Base-by-base conservation (phyloP, 2,113 vertebrate species). In the Camelus dromedarius region DNA sequence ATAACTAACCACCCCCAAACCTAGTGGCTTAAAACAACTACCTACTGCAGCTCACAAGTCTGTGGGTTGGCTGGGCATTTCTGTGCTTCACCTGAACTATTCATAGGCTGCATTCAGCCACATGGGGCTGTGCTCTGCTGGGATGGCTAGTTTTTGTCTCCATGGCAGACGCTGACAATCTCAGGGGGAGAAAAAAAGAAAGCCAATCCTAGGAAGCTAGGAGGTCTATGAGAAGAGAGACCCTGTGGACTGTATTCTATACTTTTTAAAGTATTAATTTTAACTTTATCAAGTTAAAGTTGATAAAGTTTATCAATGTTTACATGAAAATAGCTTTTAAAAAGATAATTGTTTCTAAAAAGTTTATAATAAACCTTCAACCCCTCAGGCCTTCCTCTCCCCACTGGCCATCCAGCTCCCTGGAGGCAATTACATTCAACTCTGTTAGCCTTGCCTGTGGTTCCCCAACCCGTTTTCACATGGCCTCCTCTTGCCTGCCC, bases 221-320 rank as follows among this genome's bases (percentile, higher is more conserved):
- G 12, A 26, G 1, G 20, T 20, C 1, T 0, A 30, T 30, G n/a
- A 79, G 14, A 77, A 22, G 19, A 75, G 18, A 79, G 19, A 52
- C 48, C 22, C n/a, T 42, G 67, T 42, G 30, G n/a, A 32, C 4
- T 77, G 3, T 30, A 62, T 88, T 84, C 52, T 8, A 69, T n/a
- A 56, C 69, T 16, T 83, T 77, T 76, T 66, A 56, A 87, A 91
- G 54, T 24, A 70, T 54, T 73, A 82, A 46, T 89, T 82, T 96
- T 73, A 80, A 89, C 46, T 77, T 52, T 54, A 79, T 91, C 60
- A 35, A 60, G 35, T 35, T 35, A 35, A 35, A 35, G 35, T 35
- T 35, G 35, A 35, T 35, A 35, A 35, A 35, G 35, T 77, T 52
- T 54, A 79, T 91, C 60, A 35, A 60, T 60, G 50, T 84, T 67